Conservation (phyloP, 1,140 invertebrate species). For the Pseudomyrmex pallidus region DNA sequence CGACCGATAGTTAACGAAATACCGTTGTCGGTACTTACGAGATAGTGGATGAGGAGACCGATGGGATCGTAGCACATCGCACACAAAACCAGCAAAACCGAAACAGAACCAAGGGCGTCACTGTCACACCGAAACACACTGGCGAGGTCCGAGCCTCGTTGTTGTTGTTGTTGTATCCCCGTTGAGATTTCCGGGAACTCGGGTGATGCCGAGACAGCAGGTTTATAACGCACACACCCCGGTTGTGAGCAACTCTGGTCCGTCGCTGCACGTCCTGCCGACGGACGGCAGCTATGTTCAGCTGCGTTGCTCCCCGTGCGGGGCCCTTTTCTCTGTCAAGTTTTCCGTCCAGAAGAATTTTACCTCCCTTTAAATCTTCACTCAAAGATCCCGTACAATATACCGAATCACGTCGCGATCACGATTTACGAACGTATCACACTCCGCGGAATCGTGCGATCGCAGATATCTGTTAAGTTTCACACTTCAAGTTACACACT, state of each 20-base stretch:
- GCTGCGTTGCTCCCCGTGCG: not conserved
- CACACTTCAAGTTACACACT: conserved; percentile 32
- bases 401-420: not conserved
- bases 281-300: conserved; percentile 24
- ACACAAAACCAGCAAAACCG: conserved; percentile 65
- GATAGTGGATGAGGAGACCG: conserved; percentile 71
- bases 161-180: not conserved
- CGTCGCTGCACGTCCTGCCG: conserved; percentile 26
- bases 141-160: conserved; percentile 41
- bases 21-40: conserved; percentile 74
- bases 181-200: not conserved
- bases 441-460: conserved; percentile 25
- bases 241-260: too few relatives aligned
- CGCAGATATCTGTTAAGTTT: not conserved
- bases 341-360: conserved; percentile 6
- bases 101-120: conserved; percentile 71
- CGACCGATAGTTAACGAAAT: not conserved
- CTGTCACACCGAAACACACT: conserved; percentile 66
- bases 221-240: not conserved
- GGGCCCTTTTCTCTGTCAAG: not conserved
- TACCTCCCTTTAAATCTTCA: too few relatives aligned
- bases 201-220: not conserved
- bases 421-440: too few relatives aligned
- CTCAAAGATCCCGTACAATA: too few relatives aligned
- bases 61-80: conserved; percentile 76